Conservation (phyloP, 2,888 invertebrate species). For the Ophioninae sp. region DNA sequence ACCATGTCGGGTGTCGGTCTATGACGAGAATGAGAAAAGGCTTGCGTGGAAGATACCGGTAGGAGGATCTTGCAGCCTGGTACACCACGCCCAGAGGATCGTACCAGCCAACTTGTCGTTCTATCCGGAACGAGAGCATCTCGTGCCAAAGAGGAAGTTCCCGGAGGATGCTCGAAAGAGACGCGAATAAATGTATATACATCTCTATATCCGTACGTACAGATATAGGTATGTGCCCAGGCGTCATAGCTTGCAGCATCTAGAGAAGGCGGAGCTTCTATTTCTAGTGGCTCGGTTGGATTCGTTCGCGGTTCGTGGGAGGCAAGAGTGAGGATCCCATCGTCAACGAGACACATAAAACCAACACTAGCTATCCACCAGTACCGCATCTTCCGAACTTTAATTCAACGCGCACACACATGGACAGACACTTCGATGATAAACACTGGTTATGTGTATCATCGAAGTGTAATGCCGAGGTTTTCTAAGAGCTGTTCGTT, state of each 20-base stretch:
- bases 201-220: constrained; percentile 2
- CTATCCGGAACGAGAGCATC: constrained; percentile 56
- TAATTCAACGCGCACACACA: constrained; percentile 11
- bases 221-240: constrained; percentile 16
- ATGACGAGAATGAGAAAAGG: constrained; percentile 63
- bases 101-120: constrained; percentile 44
- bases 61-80: constrained; percentile 55
- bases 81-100: constrained; percentile 68
- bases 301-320: constrained; percentile 59
- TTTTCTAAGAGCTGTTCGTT: constrained; percentile 32
- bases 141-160: constrained; percentile 51
- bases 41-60: constrained; percentile 29
- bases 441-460: constrained; percentile 7
- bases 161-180: constrained; percentile 66
- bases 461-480: constrained; percentile 39
- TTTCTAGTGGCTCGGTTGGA: constrained; percentile 64
- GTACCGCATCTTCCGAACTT: constrained; percentile 23
- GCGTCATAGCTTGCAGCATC: constrained; percentile 66
- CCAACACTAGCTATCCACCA: constrained; percentile 15
- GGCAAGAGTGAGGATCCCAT: constrained; percentile 52
- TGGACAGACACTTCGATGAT: too few relatives aligned
- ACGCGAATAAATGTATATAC: constrained; percentile 47
- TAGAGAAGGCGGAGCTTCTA: constrained; percentile 78
- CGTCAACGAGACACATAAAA: constrained; percentile 35
- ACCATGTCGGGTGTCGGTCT: constrained; percentile 20